These are phyloP conservation scores for Alexandromys fortis DNA, from an alignment of 2,113 vertebrate species.

Conservation along the genomic window DNA sequence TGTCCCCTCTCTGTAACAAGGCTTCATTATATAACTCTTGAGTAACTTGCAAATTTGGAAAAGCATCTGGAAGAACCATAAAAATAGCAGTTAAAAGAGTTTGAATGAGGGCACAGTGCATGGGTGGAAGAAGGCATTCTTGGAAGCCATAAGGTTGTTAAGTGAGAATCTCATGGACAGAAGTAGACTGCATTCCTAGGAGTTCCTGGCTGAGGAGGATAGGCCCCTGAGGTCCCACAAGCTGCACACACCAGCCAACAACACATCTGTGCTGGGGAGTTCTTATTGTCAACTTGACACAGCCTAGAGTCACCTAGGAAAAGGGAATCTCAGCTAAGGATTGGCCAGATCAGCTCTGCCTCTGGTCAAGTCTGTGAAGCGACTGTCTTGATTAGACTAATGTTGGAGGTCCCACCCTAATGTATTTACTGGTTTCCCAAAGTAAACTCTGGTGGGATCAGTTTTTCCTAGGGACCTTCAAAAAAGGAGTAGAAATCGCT, in stretches of 20 bases:
- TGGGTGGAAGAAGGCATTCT: background rate
- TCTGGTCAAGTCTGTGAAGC: no score
- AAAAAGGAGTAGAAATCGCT: background rate
- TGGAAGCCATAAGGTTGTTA: background rate
- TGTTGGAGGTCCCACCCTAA: background rate
- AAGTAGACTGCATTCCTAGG: background rate
- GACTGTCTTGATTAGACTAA: background rate
- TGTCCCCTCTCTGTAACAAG: background rate
- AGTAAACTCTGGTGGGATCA: background rate
- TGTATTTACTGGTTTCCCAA: background rate
- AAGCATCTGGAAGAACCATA: slow-evolving; percentile 10
- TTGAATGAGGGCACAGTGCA: background rate
- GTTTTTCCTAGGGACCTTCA: background rate
- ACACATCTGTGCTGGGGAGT: background rate
- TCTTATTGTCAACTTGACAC: background rate
- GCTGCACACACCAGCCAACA: background rate
- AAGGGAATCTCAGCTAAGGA: background rate
- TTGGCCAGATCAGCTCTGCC: no score
- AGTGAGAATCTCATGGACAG: background rate
- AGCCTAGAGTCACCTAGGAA: background rate
- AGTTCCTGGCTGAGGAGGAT: background rate
- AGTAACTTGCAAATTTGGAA: slow-evolving; percentile 9
- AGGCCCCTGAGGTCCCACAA: background rate
- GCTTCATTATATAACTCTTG: slow-evolving; percentile 17
- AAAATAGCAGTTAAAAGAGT: slow-evolving; percentile 13